These are phyloP conservation scores for Emesis castigata DNA, from an alignment of 2,888 invertebrate species.

Conservation along the genomic window DNA sequence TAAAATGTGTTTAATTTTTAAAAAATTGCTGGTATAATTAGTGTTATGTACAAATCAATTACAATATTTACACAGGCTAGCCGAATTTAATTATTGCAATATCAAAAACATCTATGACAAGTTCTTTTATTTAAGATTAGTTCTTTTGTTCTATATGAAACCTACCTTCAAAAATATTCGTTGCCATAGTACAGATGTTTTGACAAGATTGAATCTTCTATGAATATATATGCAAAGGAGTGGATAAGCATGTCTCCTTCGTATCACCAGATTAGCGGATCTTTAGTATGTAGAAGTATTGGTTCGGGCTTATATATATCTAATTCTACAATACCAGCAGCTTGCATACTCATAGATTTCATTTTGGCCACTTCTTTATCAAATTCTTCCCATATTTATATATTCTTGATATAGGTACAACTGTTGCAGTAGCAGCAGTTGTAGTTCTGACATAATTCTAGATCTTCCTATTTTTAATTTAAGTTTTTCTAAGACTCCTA, in stretches of 20 bases:
- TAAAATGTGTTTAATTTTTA: too few species aligned
- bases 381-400: slow-evolving; percentile 55
- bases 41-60: background rate
- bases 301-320: slow-evolving; percentile 47
- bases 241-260: background rate
- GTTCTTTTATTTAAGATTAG: slow-evolving; percentile 39
- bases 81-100: slow-evolving; percentile 5
- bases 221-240: background rate
- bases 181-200: slow-evolving; percentile 54
- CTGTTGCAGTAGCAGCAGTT: too few species aligned
- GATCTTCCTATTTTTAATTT: background rate
- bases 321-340: slow-evolving; percentile 56
- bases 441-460: background rate
- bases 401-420: background rate
- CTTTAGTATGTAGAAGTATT: background rate
- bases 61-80: background rate
- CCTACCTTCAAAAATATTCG: slow-evolving; percentile 49
- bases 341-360: slow-evolving; percentile 45
- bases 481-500: background rate
- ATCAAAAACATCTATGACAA: slow-evolving; percentile 32
- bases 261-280: background rate
- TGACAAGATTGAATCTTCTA: background rate
- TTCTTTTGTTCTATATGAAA: slow-evolving; percentile 27
- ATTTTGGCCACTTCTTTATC: slow-evolving; percentile 41
- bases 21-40: too few species aligned